Conservation (phyloP, 1,140 invertebrate species). For the Cydia fagiglandana region DNA sequence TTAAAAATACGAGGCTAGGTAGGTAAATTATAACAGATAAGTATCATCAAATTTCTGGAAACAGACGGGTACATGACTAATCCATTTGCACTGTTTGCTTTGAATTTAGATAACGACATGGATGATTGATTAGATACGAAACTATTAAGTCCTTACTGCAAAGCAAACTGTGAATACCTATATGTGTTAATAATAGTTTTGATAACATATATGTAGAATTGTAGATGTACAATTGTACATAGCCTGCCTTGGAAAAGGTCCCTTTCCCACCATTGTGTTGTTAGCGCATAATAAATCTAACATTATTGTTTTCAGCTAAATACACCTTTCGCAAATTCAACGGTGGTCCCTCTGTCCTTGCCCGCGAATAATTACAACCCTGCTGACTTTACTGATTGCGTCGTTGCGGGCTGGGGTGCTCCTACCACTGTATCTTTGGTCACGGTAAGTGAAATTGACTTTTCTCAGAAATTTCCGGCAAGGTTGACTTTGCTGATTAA, state of each 20-base stretch:
- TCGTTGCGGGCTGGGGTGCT: slow-evolving; percentile 52
- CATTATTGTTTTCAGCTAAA: slow-evolving; percentile 14
- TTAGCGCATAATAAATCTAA: too few relatives aligned
- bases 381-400: slow-evolving; percentile 44
- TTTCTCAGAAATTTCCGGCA: too few relatives aligned
- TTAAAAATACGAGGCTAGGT: too few relatives aligned
- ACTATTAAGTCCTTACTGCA: slow-evolving; percentile 4
- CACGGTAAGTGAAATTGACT: slow-evolving; percentile 27
- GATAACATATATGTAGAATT: too few relatives aligned
- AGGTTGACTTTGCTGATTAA: too few relatives aligned
- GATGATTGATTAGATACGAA: slow-evolving; percentile 29
- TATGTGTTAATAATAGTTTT: neutral
- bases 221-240: too few relatives aligned
- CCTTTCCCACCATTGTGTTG: too few relatives aligned
- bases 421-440: slow-evolving; percentile 28
- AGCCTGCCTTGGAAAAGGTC: too few relatives aligned
- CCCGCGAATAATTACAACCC: slow-evolving; percentile 42
- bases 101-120: slow-evolving; percentile 25
- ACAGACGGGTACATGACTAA: slow-evolving; percentile 13
- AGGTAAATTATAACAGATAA: neutral
- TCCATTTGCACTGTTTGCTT: slow-evolving; percentile 27
- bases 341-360: slow-evolving; percentile 37
- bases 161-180: neutral
- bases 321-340: slow-evolving; percentile 33
- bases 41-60: slow-evolving; percentile 19